A percentile compares a stretch with the other conserved stretches of the same genome.
Conservation (phyloP, 2,797 vertebrate genomes). For the Galagoides demidoff region DNA sequence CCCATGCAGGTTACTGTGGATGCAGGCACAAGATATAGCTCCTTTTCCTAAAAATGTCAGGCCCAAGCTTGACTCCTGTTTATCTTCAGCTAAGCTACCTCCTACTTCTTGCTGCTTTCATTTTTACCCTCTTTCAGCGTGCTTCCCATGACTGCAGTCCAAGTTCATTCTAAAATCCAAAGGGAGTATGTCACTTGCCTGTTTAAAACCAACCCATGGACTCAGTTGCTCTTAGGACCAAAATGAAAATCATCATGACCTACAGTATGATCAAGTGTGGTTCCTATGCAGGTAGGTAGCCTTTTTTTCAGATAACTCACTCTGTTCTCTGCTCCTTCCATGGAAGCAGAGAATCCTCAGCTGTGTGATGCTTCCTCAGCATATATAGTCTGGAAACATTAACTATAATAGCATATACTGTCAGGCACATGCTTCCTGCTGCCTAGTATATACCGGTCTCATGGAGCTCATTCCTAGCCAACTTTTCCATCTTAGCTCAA, state of each 20-base stretch:
- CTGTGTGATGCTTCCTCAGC: background rate
- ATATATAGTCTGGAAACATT: background rate
- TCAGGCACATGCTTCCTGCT: background rate
- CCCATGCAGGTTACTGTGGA: background rate
- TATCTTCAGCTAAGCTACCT: background rate
- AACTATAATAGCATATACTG: no score
- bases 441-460: background rate
- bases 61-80: background rate
- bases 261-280: rapidly evolving
- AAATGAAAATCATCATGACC: background rate
- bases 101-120: background rate
- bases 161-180: background rate
- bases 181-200: background rate
- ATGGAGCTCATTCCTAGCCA: background rate
- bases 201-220: background rate
- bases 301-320: background rate
- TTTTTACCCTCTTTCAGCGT: background rate
- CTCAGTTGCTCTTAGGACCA: background rate
- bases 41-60: background rate
- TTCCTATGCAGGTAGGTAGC: rapidly evolving
- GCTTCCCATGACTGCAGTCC: background rate
- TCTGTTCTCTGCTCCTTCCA: background rate
- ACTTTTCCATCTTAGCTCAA: background rate
- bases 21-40: background rate
- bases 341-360: no score